Evolutionary conservation across 2,888 invertebrate genomes (phyloP), one percentile per base, ranked within the genome.

Genomic region (Lissonota sp.): DNA sequence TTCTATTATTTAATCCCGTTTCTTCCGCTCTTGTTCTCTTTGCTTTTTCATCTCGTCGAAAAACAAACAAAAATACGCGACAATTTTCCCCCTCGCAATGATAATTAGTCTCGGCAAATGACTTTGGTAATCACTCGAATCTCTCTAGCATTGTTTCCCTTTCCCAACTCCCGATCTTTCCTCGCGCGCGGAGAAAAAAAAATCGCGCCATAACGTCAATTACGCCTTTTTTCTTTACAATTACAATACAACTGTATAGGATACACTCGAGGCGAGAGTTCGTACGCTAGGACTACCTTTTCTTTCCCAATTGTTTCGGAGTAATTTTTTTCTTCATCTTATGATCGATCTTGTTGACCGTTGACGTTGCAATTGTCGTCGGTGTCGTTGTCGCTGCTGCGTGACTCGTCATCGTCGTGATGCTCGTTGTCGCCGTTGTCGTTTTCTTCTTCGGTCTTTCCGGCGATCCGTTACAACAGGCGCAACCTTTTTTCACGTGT

Each of bases 401-500:
- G 26, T 2, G 26, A 26, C 26, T 26, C 26, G 26, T 26, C 26
- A 26, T 26, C 26, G 26, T 26, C 26, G 26, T 26, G 40, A 55
- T 46, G 39, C 49, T 49, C 49, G 37, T 7, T 1, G 88, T 86
- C 4, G 86, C 70, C 85, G 12, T 16, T 4, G 88, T 86, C 4
- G 86, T 71, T 85, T 94, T 94, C 69, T 94, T 93, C 57, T 94
- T 92, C 40, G 93, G 93, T 6, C 94, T 93, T 3, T 94, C 93
- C 0, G 94, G 94, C 0, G 93, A 93, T 6, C 95, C 95, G 88
- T 93, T 94, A 90, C 95, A 95, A 89, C 95, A 95, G 46, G 94
- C 94, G 87, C 95, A 95, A 67, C 94, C 94, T 39, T 84, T 85
- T 55, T 95, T 95, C 0, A 95, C 95, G 7, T 94, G 94, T 6